A percentile compares a stretch with the other conserved stretches of the same genome.
These are phyloP conservation scores for Tauraco erythrolophus DNA, from an alignment of 2,113 vertebrate species.

Conservation along the genomic window DNA sequence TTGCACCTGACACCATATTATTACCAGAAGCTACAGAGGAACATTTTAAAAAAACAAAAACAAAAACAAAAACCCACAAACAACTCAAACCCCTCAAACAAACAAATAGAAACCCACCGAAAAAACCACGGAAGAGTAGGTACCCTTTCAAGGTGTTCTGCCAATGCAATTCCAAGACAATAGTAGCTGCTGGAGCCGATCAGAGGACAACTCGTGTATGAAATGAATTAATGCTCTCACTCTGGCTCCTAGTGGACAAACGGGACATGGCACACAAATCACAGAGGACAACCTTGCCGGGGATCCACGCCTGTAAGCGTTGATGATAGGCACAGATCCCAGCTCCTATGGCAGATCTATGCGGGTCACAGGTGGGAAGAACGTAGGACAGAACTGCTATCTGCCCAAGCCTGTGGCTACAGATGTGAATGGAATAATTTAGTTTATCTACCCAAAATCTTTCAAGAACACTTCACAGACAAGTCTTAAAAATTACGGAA, in stretches of 20 bases:
- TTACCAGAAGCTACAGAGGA: conserved; percentile 15
- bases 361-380: neutral
- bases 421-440: neutral
- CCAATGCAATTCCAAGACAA: neutral
- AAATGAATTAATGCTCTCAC: neutral
- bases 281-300: neutral
- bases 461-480: neutral
- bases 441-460: neutral
- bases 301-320: neutral
- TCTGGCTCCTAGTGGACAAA: conserved; percentile 45
- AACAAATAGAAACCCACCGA: neutral
- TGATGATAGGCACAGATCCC: neutral
- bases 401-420: neutral
- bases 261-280: neutral
- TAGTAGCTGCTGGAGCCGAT: neutral
- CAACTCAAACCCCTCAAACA: neutral
- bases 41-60: neutral
- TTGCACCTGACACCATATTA: neutral
- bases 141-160: neutral
- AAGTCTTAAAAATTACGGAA: neutral
- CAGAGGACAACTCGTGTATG: neutral
- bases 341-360: neutral
- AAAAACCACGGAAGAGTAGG: neutral
- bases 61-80: no score
- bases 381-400: neutral